These are phyloP conservation scores for Amphiprion ocellaris DNA, from an alignment of 2,113 vertebrate species.

Conservation along the genomic window DNA sequence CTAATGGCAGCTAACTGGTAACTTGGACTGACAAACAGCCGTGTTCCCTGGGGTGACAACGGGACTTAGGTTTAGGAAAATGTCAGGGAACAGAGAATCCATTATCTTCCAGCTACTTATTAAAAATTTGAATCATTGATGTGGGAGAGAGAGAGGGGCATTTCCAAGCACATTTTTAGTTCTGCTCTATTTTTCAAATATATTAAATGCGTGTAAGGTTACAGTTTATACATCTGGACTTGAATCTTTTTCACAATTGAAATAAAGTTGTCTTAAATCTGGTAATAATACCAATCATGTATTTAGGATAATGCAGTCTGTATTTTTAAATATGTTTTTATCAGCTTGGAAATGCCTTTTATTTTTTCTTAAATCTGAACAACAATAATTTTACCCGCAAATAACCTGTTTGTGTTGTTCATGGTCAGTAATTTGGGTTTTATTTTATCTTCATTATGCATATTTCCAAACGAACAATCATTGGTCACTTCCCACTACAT, in stretches of 20 bases:
- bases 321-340: too few species aligned
- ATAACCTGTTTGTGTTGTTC: background rate
- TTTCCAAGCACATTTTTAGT: background rate
- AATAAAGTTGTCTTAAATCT: background rate
- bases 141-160: background rate
- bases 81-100: conserved; percentile 12
- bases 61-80: conserved; percentile 33
- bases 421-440: background rate
- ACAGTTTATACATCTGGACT: background rate
- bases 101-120: conserved; percentile 11
- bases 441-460: background rate
- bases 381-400: too few species aligned
- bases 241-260: background rate
- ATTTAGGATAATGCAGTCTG: background rate
- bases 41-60: conserved; percentile 47
- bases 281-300: background rate
- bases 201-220: too few species aligned
- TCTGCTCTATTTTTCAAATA: too few species aligned
- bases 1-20: conserved; percentile 49
- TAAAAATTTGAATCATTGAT: conserved; percentile 9
- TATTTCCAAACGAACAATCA: background rate
- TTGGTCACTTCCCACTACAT: background rate
- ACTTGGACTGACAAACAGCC: conserved; percentile 64
- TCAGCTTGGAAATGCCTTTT: too few species aligned
- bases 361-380: too few species aligned